phyloP scores from a whole-genome alignment of 2,797 vertebrate genomes.

The Epinephelus malabaricus region DNA sequence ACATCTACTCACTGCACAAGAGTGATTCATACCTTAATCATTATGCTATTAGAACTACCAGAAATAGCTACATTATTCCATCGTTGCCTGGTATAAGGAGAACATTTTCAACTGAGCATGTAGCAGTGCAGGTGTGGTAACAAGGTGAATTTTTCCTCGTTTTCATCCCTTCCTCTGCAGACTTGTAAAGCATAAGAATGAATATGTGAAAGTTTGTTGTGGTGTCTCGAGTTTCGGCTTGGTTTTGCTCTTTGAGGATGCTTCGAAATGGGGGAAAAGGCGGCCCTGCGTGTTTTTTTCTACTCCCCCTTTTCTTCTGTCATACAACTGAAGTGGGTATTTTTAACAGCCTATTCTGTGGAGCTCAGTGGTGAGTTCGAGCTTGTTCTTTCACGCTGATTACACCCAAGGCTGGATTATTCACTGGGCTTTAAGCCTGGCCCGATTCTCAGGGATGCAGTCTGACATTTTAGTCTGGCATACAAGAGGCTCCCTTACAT shows the following conservation, averaged over 20 bases:
- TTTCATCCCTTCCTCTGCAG: slow-evolving; percentile 31
- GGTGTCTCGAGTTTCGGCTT: slow-evolving; percentile 33
- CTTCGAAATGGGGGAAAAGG: slow-evolving; percentile 26
- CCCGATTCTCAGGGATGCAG: slow-evolving; percentile 62
- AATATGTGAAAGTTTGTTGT: slow-evolving; percentile 51
- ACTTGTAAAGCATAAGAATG: slow-evolving; percentile 33
- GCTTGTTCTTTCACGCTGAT: slow-evolving; percentile 80
- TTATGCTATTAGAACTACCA: slow-evolving; percentile 11
- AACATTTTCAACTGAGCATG: slow-evolving; percentile 12
- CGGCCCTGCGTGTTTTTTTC: slow-evolving; percentile 7
- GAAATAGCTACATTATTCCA: slow-evolving; percentile 25
- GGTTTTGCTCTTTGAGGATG: slow-evolving; percentile 42
- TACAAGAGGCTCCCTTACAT: slow-evolving; percentile 65
- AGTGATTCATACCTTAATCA: slow-evolving; percentile 21
- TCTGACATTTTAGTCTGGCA: slow-evolving; percentile 78
- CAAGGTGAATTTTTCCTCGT: slow-evolving; percentile 1
- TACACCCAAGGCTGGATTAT: slow-evolving; percentile 79
- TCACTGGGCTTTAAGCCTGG: slow-evolving; percentile 67
- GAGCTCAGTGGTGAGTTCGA: slow-evolving; percentile 61
- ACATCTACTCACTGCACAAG: neutral
- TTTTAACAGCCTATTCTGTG: slow-evolving; percentile 70
- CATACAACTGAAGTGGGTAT: slow-evolving; percentile 60
- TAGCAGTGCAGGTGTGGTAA: slow-evolving; percentile 17
- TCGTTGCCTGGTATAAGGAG: neutral
- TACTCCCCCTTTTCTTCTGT: slow-evolving; percentile 8